Base-by-base conservation (phyloP, 1,140 invertebrate species). In the Caerostris extrusa region DNA sequence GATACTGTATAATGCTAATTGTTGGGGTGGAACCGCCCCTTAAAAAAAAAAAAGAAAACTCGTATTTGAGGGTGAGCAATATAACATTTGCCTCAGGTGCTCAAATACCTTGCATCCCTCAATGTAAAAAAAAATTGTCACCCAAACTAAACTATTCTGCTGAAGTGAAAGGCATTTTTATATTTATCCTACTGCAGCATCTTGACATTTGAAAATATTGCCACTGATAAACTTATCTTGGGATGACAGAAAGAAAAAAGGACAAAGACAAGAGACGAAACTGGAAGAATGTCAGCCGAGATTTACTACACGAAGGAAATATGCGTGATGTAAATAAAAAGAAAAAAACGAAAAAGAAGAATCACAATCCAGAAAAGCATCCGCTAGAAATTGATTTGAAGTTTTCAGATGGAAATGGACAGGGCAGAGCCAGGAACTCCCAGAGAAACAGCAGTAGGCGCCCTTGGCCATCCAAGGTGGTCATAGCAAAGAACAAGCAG, bases 381-480 rank as follows among this genome's bases (percentile, higher is more conserved):
- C 71, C 34, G 71, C 34, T 1, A 77, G 71, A 34, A 77, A 77
- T 77, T 53, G 71, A 77, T 77, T 77, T 77, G 34, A 50, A 53
- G 34, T 77, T 34, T 19, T 77, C 34, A 53, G 71, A 77, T 77
- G 50, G 71, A 77, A 77, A 77, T 77, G 71, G 71, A 77, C 71
- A 77, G 71, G 7, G 5, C 12, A 77, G 34, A 34, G 71, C 53
- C 34, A 77, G 71, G 5, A 77, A 53, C 71, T 58, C 56, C 17
- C 83, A 85, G 34, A 85, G 83, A 57, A 85, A 60, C 17, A 58
- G 83, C 83, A 58, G 7, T 34, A 85, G 58, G 17, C 19, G 83
- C n/a, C 83, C 83, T 85, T 34, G 61, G 86, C 34, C 60, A 67
- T 88, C 55, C 34, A 88, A 5, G 60, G 58, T 88, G 86, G 83